Evolutionary conservation across 2,113 vertebrate species (phyloP), one percentile per base, ranked within the genome.

Genomic region (Microtus pennsylvanicus): DNA sequence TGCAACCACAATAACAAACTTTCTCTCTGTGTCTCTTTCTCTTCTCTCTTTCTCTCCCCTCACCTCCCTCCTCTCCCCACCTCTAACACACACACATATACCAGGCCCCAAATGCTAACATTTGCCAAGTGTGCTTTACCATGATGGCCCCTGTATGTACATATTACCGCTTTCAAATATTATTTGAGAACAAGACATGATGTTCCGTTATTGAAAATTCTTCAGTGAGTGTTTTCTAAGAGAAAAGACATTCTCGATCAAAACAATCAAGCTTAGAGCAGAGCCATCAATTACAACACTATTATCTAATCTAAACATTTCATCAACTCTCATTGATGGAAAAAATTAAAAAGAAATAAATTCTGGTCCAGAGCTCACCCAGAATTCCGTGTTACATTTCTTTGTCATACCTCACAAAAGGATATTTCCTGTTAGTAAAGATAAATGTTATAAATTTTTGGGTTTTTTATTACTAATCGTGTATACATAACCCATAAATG

Each of bases 291-390:
- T 45, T 74, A 35, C 5, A 55, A 42, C 19, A 61, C 33, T 76
- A 42, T 83, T 92, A 90, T 80, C 85, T 85, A 78, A 67, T 81
- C 72, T 78, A 80, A 96, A 76, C 75, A 75, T 90, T 78, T 93
- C 67, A 65, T n/a, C 69, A 72, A 42, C 65, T 93, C 70, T 42
- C 65, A 58, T 76, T 90, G 65, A 72, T 38, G 47, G 50, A 17
- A 91, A 82, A 77, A 94, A 82, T 38, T 16, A 95, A 78, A 82
- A 75, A 21, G 19, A 96, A 82, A 91, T 61, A 78, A 92, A 96
- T 76, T 96, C 85, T 80, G n/a, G 8, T 65, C 30, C 21, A 42
- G 33, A 55, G 72, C 55, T 55, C 83, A 45, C 26, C 50, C 24
- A 63, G 35, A 35, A 75, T 63, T 55, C 8, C 11, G 50, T 21